Conservation (phyloP, 2,797 vertebrate species). For the Poecilia picta region DNA sequence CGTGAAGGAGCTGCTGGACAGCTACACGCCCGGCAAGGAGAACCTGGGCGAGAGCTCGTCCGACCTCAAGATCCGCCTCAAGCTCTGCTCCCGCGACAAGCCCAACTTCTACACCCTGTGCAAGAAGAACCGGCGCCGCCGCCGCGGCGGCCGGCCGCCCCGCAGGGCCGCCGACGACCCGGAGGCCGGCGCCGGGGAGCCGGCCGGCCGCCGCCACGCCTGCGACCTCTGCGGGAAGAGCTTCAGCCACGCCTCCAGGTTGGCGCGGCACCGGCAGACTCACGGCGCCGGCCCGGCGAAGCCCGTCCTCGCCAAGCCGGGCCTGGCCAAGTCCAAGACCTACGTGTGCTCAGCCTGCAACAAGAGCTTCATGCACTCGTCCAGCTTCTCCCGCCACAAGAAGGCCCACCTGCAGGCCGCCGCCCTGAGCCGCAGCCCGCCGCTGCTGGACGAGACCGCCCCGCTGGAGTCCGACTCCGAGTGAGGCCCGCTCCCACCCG, state of each 20-base stretch:
- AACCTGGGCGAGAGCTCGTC: conserved; percentile 75
- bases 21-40: conserved; percentile 77
- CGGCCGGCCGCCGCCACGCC: conserved; percentile 38
- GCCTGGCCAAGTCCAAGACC: conserved; percentile 60
- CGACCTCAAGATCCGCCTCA: conserved; percentile 84
- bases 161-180: conserved; percentile 23
- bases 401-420: conserved; percentile 72
- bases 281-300: conserved; percentile 48
- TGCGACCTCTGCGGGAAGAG: conserved; percentile 72
- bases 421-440: conserved; percentile 56
- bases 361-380: conserved; percentile 84
- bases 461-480: conserved; percentile 81
- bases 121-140: conserved; percentile 80
- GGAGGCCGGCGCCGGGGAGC: conserved; percentile 42
- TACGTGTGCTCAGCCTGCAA: conserved; percentile 75
- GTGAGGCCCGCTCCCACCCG: conserved; percentile 49
- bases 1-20: conserved; percentile 80
- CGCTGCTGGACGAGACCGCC: conserved; percentile 71
- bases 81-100: conserved; percentile 82
- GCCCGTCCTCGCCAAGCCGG: conserved; percentile 38
- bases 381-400: conserved; percentile 81
- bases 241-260: conserved; percentile 73
- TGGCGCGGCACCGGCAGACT: conserved; percentile 72
- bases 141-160: conserved; percentile 36
- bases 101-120: conserved; percentile 84